Evolutionary conservation across 2,888 invertebrate species (phyloP).

Genomic region (Galerucella nymphaeae): DNA sequence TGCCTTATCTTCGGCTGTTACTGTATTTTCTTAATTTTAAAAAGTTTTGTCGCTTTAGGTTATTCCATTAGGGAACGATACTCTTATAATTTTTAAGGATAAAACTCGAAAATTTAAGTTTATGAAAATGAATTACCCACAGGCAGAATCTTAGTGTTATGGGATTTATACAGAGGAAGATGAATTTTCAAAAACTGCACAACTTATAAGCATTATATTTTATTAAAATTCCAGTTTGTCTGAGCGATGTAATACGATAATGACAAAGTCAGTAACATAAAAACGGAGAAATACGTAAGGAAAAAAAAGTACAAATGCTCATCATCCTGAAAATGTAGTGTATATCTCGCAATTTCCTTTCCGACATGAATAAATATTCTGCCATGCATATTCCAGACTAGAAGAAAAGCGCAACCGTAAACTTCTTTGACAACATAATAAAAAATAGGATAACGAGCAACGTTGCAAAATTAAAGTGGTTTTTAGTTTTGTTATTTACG

Average conservation of each 20-base stretch:
- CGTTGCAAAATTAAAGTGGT: too few species aligned
- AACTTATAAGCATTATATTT: too few species aligned
- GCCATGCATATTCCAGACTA: constrained; percentile 6
- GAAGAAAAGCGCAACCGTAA: constrained; percentile 8
- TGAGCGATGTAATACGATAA: neutral
- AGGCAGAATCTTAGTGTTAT: constrained; percentile 2
- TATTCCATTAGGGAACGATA: constrained; percentile 38
- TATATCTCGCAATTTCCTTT: constrained; percentile 11
- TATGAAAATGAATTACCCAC: constrained; percentile 24
- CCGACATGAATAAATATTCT: constrained; percentile 12
- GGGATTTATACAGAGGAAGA: neutral
- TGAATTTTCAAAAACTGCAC: too few species aligned
- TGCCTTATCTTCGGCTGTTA: constrained; percentile 48
- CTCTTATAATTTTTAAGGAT: constrained; percentile 36
- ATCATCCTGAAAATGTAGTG: constrained; percentile 7
- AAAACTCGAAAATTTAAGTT: constrained; percentile 21
- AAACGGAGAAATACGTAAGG: too few species aligned
- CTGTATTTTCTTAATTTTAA: constrained; percentile 41
- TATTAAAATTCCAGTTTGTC: neutral
- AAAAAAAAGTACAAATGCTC: too few species aligned
- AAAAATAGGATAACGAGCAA: constrained; percentile 6
- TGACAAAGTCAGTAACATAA: constrained; percentile 8
- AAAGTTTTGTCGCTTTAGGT: constrained; percentile 38
- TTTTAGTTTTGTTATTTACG: too few species aligned
- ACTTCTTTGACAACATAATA: constrained; percentile 11